phyloP scores from a whole-genome alignment of 2,888 invertebrate genomes.

The Lycaena phlaeas region DNA sequence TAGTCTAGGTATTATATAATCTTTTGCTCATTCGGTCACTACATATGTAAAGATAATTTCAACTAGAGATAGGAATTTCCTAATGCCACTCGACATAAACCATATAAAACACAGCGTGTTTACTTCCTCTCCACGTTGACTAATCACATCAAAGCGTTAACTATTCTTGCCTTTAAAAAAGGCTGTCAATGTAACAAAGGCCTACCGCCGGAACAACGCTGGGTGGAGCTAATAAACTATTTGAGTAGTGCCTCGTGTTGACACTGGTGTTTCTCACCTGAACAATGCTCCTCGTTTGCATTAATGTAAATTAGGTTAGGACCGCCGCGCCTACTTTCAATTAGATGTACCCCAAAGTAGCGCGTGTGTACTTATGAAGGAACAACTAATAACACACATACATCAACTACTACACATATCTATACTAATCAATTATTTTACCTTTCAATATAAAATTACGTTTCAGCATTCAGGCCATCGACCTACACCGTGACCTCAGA shows the following conservation, averaged over 20 bases:
- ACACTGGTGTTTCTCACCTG: constrained; percentile 72
- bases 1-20: too few species aligned
- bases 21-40: too few species aligned
- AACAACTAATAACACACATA: constrained; percentile 43
- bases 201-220: constrained; percentile 58
- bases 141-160: constrained; percentile 58
- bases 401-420: constrained; percentile 32
- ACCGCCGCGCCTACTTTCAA: constrained; percentile 63
- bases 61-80: background rate
- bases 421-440: constrained; percentile 3
- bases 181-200: constrained; percentile 63
- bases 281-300: constrained; percentile 73
- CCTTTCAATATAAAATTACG: background rate
- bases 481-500: too few species aligned
- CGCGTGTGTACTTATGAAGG: constrained; percentile 56
- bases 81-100: background rate
- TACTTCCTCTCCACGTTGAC: constrained; percentile 39
- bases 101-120: background rate
- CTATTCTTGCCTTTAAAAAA: constrained; percentile 57
- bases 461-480: background rate
- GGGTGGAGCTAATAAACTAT: constrained; percentile 72
- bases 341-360: constrained; percentile 65
- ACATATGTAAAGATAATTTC: too few species aligned
- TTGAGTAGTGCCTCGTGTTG: constrained; percentile 68
- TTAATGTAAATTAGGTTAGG: constrained; percentile 73